These are phyloP conservation scores for Aethina tumida DNA, from an alignment of 1,140 invertebrate species.

Conservation along the genomic window DNA sequence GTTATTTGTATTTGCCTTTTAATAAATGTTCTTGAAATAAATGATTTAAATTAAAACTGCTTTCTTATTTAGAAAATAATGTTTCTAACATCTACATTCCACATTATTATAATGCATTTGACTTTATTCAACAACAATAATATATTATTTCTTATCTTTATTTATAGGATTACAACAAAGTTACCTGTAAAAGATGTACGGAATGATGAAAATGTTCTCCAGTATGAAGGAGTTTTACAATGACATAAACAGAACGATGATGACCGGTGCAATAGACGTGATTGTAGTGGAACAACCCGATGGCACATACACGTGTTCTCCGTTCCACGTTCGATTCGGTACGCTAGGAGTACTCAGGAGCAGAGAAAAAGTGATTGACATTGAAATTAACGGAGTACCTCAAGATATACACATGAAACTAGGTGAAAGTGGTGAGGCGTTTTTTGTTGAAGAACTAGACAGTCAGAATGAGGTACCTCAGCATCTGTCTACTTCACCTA, in stretches of 20 bases:
- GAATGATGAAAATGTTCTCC: slow-evolving; percentile 41
- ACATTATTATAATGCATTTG: too few species aligned
- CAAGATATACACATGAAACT: slow-evolving; percentile 98
- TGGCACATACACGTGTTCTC: slow-evolving; percentile 89
- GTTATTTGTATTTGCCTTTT: too few species aligned
- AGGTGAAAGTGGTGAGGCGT: slow-evolving; percentile 96
- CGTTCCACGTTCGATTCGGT: slow-evolving; percentile 98
- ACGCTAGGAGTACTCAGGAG: slow-evolving; percentile 94
- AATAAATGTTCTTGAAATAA: too few species aligned
- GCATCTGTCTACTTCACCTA: slow-evolving; percentile 78
- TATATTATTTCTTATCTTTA: too few species aligned
- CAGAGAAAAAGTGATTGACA: slow-evolving; percentile 95
- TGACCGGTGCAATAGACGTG: slow-evolving; percentile 98
- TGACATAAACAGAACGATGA: slow-evolving; percentile 94
- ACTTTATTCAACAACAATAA: too few species aligned
- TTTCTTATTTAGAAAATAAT: too few species aligned
- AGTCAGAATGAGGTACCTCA: slow-evolving; percentile 62
- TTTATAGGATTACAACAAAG: too few species aligned
- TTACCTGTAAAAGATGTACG: slow-evolving; percentile 13
- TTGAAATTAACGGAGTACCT: slow-evolving; percentile 93
- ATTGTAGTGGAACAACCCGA: slow-evolving; percentile 95
- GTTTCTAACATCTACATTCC: too few species aligned
- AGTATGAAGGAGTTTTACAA: slow-evolving; percentile 95
- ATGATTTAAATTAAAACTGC: too few species aligned
- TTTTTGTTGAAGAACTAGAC: slow-evolving; percentile 90